These are phyloP conservation scores for Gryllus bimaculatus DNA, from an alignment of 1,140 invertebrate species.

Conservation along the genomic window DNA sequence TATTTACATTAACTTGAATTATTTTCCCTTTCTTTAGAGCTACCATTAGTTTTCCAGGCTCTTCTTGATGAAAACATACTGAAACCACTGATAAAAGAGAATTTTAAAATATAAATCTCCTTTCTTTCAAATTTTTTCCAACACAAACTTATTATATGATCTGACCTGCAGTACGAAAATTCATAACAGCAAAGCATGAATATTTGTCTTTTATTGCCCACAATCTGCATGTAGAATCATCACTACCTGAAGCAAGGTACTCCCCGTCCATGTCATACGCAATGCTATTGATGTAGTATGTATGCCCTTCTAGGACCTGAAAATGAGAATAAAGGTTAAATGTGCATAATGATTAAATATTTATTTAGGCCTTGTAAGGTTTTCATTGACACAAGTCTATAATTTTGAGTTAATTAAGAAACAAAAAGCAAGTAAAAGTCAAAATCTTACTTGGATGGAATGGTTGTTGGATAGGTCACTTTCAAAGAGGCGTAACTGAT, in stretches of 20 bases:
- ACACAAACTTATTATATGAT: background rate
- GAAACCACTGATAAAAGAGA: conserved; percentile 38
- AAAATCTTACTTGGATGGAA: conserved; percentile 34
- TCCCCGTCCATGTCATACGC: conserved; percentile 58
- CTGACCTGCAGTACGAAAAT: conserved; percentile 53
- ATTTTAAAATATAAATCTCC: background rate
- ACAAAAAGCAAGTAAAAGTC: too few relatives aligned
- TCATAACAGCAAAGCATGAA: conserved; percentile 2
- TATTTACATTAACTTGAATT: conserved; percentile 59
- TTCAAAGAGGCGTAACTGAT: conserved; percentile 19
- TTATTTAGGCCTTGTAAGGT: background rate
- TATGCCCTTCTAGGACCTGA: conserved; percentile 54
- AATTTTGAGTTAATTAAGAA: background rate
- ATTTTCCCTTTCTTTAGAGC: conserved; percentile 65
- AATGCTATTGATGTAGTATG: conserved; percentile 58
- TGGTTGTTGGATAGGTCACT: conserved; percentile 43
- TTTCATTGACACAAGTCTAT: background rate
- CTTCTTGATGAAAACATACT: conserved; percentile 59
- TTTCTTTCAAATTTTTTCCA: background rate
- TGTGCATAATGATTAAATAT: background rate
- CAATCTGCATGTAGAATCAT: conserved; percentile 63
- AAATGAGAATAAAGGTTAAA: conserved; percentile 21
- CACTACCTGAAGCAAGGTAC: conserved; percentile 59
- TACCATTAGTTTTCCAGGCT: conserved; percentile 61
- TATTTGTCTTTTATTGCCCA: conserved; percentile 37